These are phyloP conservation scores for Salticus scenicus DNA, from an alignment of 2,888 invertebrate species.

Conservation along the genomic window DNA sequence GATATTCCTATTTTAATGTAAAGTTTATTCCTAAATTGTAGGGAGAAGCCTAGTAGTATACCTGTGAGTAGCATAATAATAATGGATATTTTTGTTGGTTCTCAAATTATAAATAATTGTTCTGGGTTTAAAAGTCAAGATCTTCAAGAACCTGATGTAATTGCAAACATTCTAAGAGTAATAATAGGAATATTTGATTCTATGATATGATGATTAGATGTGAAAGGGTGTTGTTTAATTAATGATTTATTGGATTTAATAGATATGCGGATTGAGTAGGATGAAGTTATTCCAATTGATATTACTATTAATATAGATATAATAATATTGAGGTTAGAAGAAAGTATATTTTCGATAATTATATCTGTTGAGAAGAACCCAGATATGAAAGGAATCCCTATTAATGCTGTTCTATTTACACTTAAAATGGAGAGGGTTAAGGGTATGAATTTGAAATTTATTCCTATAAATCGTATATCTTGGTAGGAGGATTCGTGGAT, in stretches of 20 bases:
- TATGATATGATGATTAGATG: background rate
- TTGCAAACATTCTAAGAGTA: background rate
- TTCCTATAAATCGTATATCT: conserved; percentile 33
- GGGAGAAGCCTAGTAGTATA: background rate
- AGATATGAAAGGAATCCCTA: conserved; percentile 23
- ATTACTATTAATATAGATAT: background rate
- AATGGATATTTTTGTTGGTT: background rate
- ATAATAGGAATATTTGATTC: background rate
- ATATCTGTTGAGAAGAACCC: conserved; percentile 10
- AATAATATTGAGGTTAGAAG: background rate
- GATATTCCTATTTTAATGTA: background rate
- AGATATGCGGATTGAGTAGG: background rate
- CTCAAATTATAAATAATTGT: background rate
- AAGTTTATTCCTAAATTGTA: background rate
- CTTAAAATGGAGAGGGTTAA: background rate
- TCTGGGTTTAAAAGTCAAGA: background rate
- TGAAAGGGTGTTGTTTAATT: background rate
- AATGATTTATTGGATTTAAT: background rate
- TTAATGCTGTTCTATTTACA: background rate
- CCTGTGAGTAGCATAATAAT: background rate
- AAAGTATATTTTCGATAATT: background rate
- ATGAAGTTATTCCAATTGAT: background rate
- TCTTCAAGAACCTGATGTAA: background rate
- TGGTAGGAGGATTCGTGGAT: conserved; percentile 17
- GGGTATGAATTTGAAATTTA: background rate